Percentiles rank a stretch among this genome's conserved stretches.
Evolutionary conservation across 2,113 vertebrate species (phyloP).

Genomic region (Agapornis roseicollis): DNA sequence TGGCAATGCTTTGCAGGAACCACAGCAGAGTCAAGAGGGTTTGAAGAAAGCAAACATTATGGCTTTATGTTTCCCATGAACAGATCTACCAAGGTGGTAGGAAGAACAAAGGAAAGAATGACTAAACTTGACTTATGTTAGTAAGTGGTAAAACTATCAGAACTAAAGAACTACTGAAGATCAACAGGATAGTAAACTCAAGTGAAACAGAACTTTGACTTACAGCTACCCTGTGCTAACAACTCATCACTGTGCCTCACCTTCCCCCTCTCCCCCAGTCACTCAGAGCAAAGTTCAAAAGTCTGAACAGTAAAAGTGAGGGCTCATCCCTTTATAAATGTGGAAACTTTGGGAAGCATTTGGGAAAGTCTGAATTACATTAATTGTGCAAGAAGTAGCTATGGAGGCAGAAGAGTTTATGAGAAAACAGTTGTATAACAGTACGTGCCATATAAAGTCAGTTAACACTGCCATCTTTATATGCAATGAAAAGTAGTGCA

Average conservation of each 20-base stretch:
- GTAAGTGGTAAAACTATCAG: neutral
- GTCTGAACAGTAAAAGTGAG: neutral
- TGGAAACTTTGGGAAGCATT: neutral
- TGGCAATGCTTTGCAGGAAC: neutral
- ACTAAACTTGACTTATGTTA: neutral
- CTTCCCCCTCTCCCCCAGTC: neutral
- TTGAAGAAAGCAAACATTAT: neutral
- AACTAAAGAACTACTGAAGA: neutral
- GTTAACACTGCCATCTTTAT: neutral
- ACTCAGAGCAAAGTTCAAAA: neutral
- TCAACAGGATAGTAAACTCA: neutral
- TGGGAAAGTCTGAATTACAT: neutral
- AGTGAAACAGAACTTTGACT: neutral
- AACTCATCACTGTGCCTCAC: neutral
- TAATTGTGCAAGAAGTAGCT: neutral
- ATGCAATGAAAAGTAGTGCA: neutral
- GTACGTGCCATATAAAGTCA: neutral
- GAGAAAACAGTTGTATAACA: neutral
- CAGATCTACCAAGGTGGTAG: neutral
- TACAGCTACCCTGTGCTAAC: neutral
- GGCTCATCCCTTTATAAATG: neutral
- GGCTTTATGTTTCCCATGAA: neutral
- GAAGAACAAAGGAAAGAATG: neutral
- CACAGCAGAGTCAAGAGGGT: neutral
- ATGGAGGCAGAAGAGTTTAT: neutral